A percentile compares a stretch with the other conserved stretches of the same genome.
Evolutionary conservation across 2,797 vertebrate genomes (phyloP).

Genomic region (Liparis tanakae): DNA sequence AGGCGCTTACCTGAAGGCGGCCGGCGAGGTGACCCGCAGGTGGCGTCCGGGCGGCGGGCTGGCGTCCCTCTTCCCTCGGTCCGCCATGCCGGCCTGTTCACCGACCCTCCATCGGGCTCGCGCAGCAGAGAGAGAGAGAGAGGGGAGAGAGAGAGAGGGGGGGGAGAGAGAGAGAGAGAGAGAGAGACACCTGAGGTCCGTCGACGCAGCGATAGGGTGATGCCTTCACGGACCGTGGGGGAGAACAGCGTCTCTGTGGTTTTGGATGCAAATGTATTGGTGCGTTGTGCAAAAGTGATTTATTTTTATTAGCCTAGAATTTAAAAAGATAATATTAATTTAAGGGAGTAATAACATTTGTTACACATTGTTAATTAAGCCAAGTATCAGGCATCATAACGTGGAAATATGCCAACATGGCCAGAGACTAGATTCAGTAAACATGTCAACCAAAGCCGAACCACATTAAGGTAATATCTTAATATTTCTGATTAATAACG

Average conservation of each 20-base stretch:
- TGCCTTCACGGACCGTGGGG: slow-evolving; percentile 55
- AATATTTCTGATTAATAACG: too few relatives aligned
- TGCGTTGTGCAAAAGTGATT: too few relatives aligned
- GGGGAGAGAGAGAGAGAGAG: too few relatives aligned
- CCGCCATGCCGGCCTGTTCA: slow-evolving; percentile 85
- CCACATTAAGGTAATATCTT: background rate
- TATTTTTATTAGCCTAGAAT: background rate
- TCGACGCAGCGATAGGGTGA: slow-evolving; percentile 48
- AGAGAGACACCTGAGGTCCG: slow-evolving; percentile 62
- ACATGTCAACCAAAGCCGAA: background rate
- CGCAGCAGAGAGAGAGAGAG: slow-evolving; percentile 21
- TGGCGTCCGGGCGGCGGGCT: slow-evolving; percentile 73
- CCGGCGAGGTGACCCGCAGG: slow-evolving; percentile 65
- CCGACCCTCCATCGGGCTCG: slow-evolving; percentile 63
- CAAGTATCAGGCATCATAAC: background rate
- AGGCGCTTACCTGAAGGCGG: slow-evolving; percentile 69
- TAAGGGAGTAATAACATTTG: background rate
- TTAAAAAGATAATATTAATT: background rate
- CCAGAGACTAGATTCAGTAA: background rate
- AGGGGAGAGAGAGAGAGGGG: background rate
- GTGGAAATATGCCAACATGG: background rate
- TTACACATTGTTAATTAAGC: background rate
- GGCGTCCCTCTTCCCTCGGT: slow-evolving; percentile 85
- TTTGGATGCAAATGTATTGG: background rate
- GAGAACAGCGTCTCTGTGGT: slow-evolving; percentile 19